A percentile compares a stretch with the other conserved stretches of the same genome.
Conservation (phyloP, 1,140 invertebrate species). For the Lordiphosa mommai region DNA sequence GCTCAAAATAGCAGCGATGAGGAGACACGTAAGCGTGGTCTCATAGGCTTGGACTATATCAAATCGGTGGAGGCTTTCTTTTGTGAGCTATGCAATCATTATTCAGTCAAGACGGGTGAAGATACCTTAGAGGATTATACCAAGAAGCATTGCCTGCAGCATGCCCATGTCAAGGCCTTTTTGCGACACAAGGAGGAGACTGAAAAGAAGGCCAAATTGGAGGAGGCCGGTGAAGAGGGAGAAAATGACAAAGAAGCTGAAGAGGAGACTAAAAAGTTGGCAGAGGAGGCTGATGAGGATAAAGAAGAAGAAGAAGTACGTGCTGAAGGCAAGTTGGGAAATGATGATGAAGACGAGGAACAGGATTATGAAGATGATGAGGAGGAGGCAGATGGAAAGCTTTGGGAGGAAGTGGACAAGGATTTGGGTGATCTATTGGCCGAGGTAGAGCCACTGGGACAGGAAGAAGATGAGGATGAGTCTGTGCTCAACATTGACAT, state of each 20-base stretch:
- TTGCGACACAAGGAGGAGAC: conserved; percentile 87
- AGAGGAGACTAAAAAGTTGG: conserved; percentile 33
- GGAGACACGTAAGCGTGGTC: conserved; percentile 85
- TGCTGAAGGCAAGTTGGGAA: conserved; percentile 81
- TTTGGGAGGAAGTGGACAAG: conserved; percentile 88
- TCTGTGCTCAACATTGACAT: conserved; percentile 81
- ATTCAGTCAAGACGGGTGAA: conserved; percentile 84
- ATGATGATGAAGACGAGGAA: conserved; percentile 49
- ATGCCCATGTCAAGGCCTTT: conserved; percentile 86
- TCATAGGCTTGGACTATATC: conserved; percentile 88
- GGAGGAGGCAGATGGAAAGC: conserved; percentile 83
- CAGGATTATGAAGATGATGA: conserved; percentile 44
- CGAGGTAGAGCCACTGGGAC: conserved; percentile 82
- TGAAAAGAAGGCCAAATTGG: conserved; percentile 80
- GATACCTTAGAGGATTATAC: conserved; percentile 81
- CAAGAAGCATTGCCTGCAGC: conserved; percentile 85
- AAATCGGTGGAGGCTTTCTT: conserved; percentile 86
- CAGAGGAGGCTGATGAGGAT: conserved; percentile 40
- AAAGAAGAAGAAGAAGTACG: conserved; percentile 79
- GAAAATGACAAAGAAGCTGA: conserved; percentile 25
- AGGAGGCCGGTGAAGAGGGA: conserved; percentile 49
- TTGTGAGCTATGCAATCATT: conserved; percentile 88
- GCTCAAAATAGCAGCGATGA: conserved; percentile 83
- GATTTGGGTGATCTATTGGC: conserved; percentile 85
- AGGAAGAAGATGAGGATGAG: conserved; percentile 87